phyloP scores from a whole-genome alignment of 2,797 vertebrate species.

The Odontamblyopus rebecca region DNA sequence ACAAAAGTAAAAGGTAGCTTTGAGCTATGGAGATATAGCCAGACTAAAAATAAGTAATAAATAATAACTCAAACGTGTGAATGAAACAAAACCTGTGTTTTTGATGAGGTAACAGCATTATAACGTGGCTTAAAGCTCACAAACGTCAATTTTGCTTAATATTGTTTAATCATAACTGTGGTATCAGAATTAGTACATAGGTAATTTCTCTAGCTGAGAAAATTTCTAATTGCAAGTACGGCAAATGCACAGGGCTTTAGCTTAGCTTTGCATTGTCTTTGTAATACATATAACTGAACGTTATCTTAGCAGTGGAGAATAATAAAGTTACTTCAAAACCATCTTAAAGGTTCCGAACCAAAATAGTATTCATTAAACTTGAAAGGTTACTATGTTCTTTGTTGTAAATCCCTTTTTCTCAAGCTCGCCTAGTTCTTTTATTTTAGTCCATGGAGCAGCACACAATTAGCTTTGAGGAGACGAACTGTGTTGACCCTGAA shows the following conservation, averaged over 20 bases:
- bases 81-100: too few species aligned
- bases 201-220: background rate
- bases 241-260: background rate
- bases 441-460: constrained; percentile 42
- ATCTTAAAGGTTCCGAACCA: constrained; percentile 7
- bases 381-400: constrained; percentile 33
- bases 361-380: constrained; percentile 24
- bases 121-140: too few species aligned
- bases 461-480: constrained; percentile 43
- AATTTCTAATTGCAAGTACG: background rate
- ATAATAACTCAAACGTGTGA: too few species aligned
- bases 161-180: background rate
- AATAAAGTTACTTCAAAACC: constrained; percentile 2
- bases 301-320: background rate
- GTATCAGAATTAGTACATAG: background rate
- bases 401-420: constrained; percentile 35
- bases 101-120: too few species aligned
- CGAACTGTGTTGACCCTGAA: constrained; percentile 48
- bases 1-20: too few species aligned
- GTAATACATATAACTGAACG: background rate
- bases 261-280: background rate
- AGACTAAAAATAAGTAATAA: too few species aligned
- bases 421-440: constrained; percentile 38
- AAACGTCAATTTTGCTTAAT: too few species aligned
- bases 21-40: too few species aligned